Base-by-base conservation (phyloP, 2,113 vertebrate species). In the Anas platyrhynchos region DNA sequence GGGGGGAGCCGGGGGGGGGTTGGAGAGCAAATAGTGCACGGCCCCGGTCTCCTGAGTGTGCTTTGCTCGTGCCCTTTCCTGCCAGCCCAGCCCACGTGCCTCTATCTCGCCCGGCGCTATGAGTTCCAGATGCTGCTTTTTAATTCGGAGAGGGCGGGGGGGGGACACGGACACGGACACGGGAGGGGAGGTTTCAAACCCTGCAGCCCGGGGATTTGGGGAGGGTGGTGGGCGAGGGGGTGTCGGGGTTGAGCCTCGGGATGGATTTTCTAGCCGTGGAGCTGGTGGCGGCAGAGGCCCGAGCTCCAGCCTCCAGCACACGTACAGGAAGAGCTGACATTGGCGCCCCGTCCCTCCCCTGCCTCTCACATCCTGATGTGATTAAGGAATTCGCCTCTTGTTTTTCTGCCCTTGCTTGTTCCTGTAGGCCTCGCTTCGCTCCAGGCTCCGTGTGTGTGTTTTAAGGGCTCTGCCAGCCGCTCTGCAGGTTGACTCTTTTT, bases 311-410 rank as follows among this genome's bases (percentile, higher is more conserved):
- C 98, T 98, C 96, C 94, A 97, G 96, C 97, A 98, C 98, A 98
- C 97, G 63, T 97, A 98, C 98, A 98, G 98, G 98, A 98, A 98
- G 98, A 98, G 97, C 97, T 97, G 98, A 98, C 98, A 98, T 97
- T 98, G 97, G 98, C 97, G 94, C 97, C 94, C 46, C 48, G 91
- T 79, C 98, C 97, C 96, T 97, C 97, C 96, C 97, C 97, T 97
- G 97, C 96, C 96, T 98, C 97, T 96, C 98, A 98, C 98, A 98
- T 98, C 98, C 98, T 98, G 98, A 98, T 98, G 98, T 98, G 98
- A 98, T 98, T 98, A 98, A 98, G 98, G 97, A 98, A 98, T 98
- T 98, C 98, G 96, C 8, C 96, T 98, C 98, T 98, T 98, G 98
- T 98, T 98, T 98, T 98, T 98, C 98, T 98, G 98, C 98, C 98